phyloP scores from a whole-genome alignment of 2,888 invertebrate genomes.

The Liposcelis brunnea region DNA sequence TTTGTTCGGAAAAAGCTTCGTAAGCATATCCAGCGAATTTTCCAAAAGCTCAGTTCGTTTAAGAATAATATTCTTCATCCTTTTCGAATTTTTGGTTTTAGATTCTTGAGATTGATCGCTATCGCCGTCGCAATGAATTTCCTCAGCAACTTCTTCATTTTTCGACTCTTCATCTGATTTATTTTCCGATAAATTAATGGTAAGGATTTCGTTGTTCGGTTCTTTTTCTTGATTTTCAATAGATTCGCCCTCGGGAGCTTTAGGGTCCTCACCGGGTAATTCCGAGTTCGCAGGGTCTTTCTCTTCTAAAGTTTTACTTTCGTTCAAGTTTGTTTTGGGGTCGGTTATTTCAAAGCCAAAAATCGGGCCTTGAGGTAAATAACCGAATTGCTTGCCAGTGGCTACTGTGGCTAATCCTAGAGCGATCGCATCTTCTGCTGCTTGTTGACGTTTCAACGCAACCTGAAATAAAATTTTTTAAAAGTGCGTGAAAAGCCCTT shows the following conservation, averaged over 20 bases:
- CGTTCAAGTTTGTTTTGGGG: conserved; percentile 28
- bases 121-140: neutral
- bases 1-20: conserved; percentile 77
- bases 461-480: conserved; percentile 39
- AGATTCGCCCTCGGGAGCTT: too few species aligned
- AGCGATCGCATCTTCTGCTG: conserved; percentile 92
- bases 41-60: conserved; percentile 6
- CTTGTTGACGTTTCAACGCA: conserved; percentile 88
- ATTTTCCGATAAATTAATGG: too few species aligned
- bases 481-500: neutral
- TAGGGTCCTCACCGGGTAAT: neutral
- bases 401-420: conserved; percentile 75
- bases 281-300: conserved; percentile 12
- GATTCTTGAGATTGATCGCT: conserved; percentile 12
- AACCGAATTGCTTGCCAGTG: conserved; percentile 51
- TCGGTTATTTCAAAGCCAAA: conserved; percentile 75
- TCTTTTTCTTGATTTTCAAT: too few species aligned
- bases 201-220: conserved; percentile 5
- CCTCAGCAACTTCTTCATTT: conserved; percentile 9
- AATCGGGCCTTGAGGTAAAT: conserved; percentile 76
- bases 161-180: conserved; percentile 9
- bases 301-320: conserved; percentile 7
- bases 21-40: conserved; percentile 55
- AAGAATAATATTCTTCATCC: neutral
- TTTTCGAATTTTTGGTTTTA: conserved; percentile 16